These are phyloP conservation scores for Dolichoris vasculosae DNA, from an alignment of 1,140 invertebrate species.

Conservation along the genomic window DNA sequence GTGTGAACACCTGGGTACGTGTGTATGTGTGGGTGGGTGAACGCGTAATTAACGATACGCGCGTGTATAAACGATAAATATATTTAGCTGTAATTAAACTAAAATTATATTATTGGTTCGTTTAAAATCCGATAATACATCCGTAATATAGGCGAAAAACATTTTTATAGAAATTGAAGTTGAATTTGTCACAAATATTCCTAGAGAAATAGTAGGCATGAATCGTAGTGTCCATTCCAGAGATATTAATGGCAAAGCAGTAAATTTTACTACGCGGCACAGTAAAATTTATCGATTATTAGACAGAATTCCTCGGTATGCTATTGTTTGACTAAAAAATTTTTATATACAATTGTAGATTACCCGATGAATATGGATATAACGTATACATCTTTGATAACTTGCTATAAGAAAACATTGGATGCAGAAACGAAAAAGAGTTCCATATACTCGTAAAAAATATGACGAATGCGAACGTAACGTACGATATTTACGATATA, in stretches of 20 bases:
- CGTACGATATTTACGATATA: background rate
- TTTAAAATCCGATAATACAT: too few species aligned
- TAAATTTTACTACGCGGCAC: background rate
- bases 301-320: background rate
- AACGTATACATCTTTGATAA: background rate
- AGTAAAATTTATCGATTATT: slow-evolving; percentile 1
- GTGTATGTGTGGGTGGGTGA: too few species aligned
- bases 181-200: background rate
- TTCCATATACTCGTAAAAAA: background rate
- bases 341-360: background rate
- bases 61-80: too few species aligned
- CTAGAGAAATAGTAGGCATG: background rate
- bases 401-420: background rate
- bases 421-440: background rate
- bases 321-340: slow-evolving; percentile 2
- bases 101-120: too few species aligned
- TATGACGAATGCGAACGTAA: background rate
- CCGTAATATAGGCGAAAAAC: too few species aligned
- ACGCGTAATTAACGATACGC: too few species aligned
- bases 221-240: background rate
- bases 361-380: background rate
- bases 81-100: too few species aligned
- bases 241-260: background rate
- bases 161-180: background rate
- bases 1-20: too few species aligned